Base-by-base conservation (phyloP, 2,797 vertebrate genomes). In the Melopsittacus undulatus region DNA sequence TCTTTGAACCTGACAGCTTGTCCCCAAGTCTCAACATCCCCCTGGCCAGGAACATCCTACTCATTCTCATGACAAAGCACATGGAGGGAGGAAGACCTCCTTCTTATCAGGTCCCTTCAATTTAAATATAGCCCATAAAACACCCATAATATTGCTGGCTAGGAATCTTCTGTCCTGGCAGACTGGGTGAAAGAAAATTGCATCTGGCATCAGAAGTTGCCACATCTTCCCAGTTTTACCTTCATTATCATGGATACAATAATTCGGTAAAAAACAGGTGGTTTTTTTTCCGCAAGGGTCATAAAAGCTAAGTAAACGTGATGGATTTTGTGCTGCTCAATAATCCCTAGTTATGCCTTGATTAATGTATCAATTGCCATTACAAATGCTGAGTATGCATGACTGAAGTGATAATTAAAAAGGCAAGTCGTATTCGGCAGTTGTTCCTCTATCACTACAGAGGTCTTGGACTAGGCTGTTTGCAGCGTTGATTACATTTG, bases 291-390 rank as follows among this genome's bases (percentile, higher is more conserved):
- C 36, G 38, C 42, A 36, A 84, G 54, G 59, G 73, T 92, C 62
- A 84, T 26, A 73, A 59, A 94, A 78, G 76, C 77, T 88, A 94
- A 91, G 88, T 86, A 96, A 92, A 97, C 4, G 5, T 73, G 83
- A 94, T 94, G 72, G 83, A 91, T 96, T 95, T 93, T 79, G 87
- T 2, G 22, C 86, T 86, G 21, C 73, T 74, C 80, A 80, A 57
- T 36, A 69, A 90, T 49, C 66, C 54, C 84, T 76, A 57, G 64
- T 94, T 82, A 95, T 90, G 78, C 76, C 73, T 85, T 74, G 92
- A 94, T 93, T 87, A 92, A 91, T 92, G 78, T 83, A 97, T 87
- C 7, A 88, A 96, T 95, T 92, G 87, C 80, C 62, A 70, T 87
- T 90, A 92, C 79, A 87, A 81, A 95, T 62, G 63, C 69, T 74